These are phyloP conservation scores for Synanthedon vespiformis DNA, from an alignment of 2,888 invertebrate species.

Conservation along the genomic window DNA sequence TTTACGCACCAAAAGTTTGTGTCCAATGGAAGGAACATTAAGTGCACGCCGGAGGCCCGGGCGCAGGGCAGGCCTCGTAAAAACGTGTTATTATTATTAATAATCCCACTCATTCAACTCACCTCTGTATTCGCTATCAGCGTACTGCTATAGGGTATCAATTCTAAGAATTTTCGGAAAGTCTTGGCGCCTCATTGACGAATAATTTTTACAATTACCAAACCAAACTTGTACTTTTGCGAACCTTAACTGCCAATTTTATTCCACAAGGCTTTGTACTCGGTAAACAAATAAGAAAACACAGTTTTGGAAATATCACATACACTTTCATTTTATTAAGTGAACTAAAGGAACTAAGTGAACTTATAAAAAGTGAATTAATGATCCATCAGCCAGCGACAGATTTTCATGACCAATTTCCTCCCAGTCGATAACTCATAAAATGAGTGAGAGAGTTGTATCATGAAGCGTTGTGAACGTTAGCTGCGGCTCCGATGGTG, in stretches of 20 bases:
- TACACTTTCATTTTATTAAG: too few relatives aligned
- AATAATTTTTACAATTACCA: background rate
- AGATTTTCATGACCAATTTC: too few relatives aligned
- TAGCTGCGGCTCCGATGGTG: too few relatives aligned
- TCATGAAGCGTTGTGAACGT: too few relatives aligned
- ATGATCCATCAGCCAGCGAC: too few relatives aligned
- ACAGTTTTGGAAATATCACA: too few relatives aligned
- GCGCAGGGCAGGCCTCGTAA: slow-evolving; percentile 45
- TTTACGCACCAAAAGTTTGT: slow-evolving; percentile 29
- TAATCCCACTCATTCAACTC: slow-evolving; percentile 51
- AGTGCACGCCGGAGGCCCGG: slow-evolving; percentile 50
- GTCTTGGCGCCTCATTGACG: background rate
- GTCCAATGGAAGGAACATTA: slow-evolving; percentile 23
- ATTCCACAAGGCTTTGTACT: too few relatives aligned
- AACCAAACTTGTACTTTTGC: background rate
- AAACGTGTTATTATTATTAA: slow-evolving; percentile 65
- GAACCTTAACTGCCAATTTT: background rate
- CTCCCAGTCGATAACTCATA: too few relatives aligned
- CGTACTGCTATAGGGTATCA: slow-evolving; percentile 17
- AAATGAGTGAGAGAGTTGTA: too few relatives aligned
- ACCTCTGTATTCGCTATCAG: slow-evolving; percentile 14
- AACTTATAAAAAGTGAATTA: too few relatives aligned
- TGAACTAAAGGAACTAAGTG: too few relatives aligned
- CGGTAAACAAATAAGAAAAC: too few relatives aligned
- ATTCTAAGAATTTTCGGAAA: slow-evolving; percentile 17